A percentile compares a stretch with the other conserved stretches of the same genome.
phyloP scores from a whole-genome alignment of 2,888 invertebrate genomes.

The Xanthorhoe designata region DNA sequence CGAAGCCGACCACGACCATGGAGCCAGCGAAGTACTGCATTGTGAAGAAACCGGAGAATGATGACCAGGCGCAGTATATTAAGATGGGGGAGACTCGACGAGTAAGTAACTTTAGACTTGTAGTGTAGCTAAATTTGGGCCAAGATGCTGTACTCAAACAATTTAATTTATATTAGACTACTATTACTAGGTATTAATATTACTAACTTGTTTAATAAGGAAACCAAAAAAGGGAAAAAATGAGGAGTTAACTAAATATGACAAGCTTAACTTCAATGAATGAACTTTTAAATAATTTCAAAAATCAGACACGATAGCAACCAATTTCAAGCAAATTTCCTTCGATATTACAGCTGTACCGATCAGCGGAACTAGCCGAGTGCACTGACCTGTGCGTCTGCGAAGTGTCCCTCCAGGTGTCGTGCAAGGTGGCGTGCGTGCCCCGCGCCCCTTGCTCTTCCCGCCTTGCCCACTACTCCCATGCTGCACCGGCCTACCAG shows the following conservation, averaged over 20 bases:
- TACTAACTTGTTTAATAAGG: too few relatives aligned
- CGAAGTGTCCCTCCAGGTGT: conserved; percentile 90
- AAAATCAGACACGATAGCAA: not conserved
- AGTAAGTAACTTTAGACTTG: conserved; percentile 70
- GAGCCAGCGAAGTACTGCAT: conserved; percentile 90
- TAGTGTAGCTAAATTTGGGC: too few relatives aligned
- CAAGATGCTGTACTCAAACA: too few relatives aligned
- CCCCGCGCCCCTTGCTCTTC: conserved; percentile 95
- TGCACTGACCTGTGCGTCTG: conserved; percentile 96
- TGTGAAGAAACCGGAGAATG: conserved; percentile 92
- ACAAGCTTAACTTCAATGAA: too few relatives aligned
- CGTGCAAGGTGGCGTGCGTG: conserved; percentile 95
- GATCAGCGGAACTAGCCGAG: conserved; percentile 92
- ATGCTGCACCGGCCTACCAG: conserved; percentile 95
- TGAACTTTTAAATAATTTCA: too few relatives aligned
- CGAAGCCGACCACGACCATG: conserved; percentile 85
- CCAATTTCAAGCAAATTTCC: not conserved
- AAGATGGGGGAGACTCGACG: conserved; percentile 94
- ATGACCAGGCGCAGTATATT: conserved; percentile 91
- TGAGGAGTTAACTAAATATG: too few relatives aligned
- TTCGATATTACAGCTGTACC: conserved; percentile 87
- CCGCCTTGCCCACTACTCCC: conserved; percentile 95
- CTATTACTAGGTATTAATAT: too few relatives aligned
- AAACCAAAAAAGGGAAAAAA: too few relatives aligned
- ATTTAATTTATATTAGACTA: too few relatives aligned